Conservation (phyloP, 2,888 invertebrate genomes). For the Acrobasis repandana region DNA sequence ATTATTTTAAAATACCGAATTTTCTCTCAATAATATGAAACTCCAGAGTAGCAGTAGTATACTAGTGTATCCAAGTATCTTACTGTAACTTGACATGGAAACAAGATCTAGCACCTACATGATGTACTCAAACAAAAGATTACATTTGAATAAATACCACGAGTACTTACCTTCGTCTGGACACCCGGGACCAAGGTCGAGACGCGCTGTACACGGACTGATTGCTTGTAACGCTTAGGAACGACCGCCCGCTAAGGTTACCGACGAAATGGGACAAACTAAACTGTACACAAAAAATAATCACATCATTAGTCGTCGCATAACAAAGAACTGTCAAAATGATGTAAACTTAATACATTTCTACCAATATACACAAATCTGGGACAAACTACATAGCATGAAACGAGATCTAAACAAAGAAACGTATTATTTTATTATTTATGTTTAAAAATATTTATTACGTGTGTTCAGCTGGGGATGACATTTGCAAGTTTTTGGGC, state of each 20-base stretch:
- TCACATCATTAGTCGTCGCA: conserved; percentile 29
- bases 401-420: conserved; percentile 52
- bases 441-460: conserved; percentile 62
- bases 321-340: conserved; percentile 51
- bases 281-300: conserved; percentile 74
- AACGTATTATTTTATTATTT: conserved; percentile 38
- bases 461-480: conserved; percentile 80
- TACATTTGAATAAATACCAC: conserved; percentile 3
- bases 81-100: conserved; percentile 15
- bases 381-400: conserved; percentile 34
- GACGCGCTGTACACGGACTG: conserved; percentile 84
- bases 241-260: conserved; percentile 84
- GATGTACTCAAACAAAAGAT: conserved; percentile 10
- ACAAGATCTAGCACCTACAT: conserved; percentile 6
- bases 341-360: conserved; percentile 11
- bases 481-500: conserved; percentile 78
- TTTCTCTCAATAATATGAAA: too few relatives aligned
- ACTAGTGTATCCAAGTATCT: too few relatives aligned
- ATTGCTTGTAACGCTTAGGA: conserved; percentile 82
- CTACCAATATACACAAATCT: conserved; percentile 9
- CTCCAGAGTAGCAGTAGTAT: too few relatives aligned
- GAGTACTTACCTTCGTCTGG: conserved; percentile 84
- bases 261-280: conserved; percentile 83
- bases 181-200: conserved; percentile 86
- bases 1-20: too few relatives aligned